A percentile compares a stretch with the other conserved stretches of the same genome.
Conservation (phyloP, 2,113 vertebrate genomes). For the Tachysurus vachellii region DNA sequence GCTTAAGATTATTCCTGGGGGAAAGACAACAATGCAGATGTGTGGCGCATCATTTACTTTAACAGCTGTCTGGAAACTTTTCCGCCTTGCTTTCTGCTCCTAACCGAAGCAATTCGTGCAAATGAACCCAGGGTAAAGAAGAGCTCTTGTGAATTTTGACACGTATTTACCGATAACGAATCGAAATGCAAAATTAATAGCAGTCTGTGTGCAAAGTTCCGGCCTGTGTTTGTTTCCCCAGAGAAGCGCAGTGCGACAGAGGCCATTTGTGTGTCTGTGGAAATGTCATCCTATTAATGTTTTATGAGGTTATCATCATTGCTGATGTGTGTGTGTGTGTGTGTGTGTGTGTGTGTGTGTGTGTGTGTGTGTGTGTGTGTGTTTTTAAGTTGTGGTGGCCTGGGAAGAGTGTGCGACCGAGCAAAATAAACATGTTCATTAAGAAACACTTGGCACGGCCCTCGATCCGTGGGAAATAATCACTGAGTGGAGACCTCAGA, state of each 20-base stretch:
- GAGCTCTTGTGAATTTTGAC: conserved; percentile 65
- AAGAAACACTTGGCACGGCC: conserved; percentile 49
- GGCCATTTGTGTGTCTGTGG: conserved; percentile 27
- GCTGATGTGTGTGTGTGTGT: conserved; percentile 52
- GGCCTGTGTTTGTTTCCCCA: not conserved
- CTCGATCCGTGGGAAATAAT: conserved; percentile 59
- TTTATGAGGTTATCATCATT: conserved; percentile 41
- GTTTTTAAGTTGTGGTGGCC: conserved; percentile 47
- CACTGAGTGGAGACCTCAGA: conserved; percentile 48
- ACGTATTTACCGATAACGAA: conserved; percentile 72
- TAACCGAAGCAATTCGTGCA: conserved; percentile 69
- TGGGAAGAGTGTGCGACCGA: conserved; percentile 48
- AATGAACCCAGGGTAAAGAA: conserved; percentile 62
- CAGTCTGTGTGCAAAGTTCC: not conserved
- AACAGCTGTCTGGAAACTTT: conserved; percentile 37
- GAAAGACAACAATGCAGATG: not conserved
- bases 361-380: conserved; percentile 54
- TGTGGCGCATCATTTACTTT: not conserved
- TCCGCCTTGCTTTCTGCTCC: conserved; percentile 40
- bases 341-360: conserved; percentile 63
- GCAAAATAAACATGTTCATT: conserved; percentile 56
- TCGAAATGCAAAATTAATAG: conserved; percentile 65
- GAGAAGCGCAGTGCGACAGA: conserved; percentile 25
- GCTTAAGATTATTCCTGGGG: not conserved
- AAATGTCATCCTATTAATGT: conserved; percentile 47